These are phyloP conservation scores for Hyperoplus lanceolatus DNA, from an alignment of 2,797 vertebrate species.

Conservation along the genomic window DNA sequence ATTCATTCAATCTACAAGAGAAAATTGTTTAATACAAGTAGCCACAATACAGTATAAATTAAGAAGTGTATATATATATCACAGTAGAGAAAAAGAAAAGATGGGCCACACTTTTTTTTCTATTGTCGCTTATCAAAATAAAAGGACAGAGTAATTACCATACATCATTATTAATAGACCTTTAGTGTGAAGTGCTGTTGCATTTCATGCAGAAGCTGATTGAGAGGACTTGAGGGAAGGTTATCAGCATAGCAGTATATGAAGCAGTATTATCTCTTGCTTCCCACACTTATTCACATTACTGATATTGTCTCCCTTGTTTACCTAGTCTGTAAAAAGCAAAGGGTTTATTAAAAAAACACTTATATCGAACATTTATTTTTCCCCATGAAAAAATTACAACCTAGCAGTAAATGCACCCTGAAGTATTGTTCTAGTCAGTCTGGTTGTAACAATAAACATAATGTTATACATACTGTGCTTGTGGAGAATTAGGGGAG, in stretches of 20 bases:
- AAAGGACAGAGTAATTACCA: constrained; percentile 38
- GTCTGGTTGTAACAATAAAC: background rate
- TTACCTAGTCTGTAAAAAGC: background rate
- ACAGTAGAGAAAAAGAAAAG: background rate
- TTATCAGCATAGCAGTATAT: constrained; percentile 18
- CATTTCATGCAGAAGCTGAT: constrained; percentile 37
- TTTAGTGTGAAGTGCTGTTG: constrained; percentile 42
- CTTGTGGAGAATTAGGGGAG: background rate
- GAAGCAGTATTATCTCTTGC: constrained; percentile 13
- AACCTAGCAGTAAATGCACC: background rate
- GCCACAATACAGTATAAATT: background rate
- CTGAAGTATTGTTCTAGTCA: background rate
- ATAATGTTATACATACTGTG: background rate
- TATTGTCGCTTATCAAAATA: constrained; percentile 44
- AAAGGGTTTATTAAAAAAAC: background rate
- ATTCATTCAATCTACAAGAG: background rate
- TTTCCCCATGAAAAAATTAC: too few species aligned
- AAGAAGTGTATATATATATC: background rate
- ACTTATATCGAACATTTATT: background rate
- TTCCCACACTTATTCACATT: background rate
- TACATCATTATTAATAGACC: constrained; percentile 47
- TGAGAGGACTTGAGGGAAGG: constrained; percentile 17
- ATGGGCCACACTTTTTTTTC: constrained; percentile 12
- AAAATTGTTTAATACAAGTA: constrained; percentile 23
- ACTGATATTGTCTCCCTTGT: background rate